Base-by-base conservation (phyloP, 1,140 invertebrate species). In the Papilio xuthus region DNA sequence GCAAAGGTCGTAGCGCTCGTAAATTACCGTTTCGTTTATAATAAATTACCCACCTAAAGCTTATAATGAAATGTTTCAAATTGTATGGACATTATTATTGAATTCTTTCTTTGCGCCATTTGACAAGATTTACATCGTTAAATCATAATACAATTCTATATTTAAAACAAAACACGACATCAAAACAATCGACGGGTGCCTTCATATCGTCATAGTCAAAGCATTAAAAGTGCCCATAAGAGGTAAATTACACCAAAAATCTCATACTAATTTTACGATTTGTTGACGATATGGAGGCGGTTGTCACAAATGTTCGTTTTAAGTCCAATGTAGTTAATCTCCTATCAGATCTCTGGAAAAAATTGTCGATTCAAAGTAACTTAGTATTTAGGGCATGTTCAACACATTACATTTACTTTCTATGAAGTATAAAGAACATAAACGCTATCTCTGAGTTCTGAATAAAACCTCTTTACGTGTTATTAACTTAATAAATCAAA, bases 1-100 rank as follows among this genome's bases (percentile, higher is more conserved):
- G 88, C 84, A 82, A 85, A 86, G 84, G 80, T 83, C 77, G 78
- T 76, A 76, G 37, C 53, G 26, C 18, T 76, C 74, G 74, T 76
- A 76, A 76, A 76, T 76, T 76, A 76, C 53, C 73, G 73, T 60
- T 76, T 76, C 73, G 73, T 60, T 60, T 32, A 41, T 76, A 76
- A 76, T 76, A 76, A 76, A 76, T 76, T 60, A 76, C 53, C 53
- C 15, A 60, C 53, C 73, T 56, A 60, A 63, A 76, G 73, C 73
- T 76, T 76, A 60, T 60, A 60, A 56, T 60, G 73, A 60, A 76
- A 60, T 76, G 50, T 28, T n/a, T 76, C 26, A 60, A 60, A 76
- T 76, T 60, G 73, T 76, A 60, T 76, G 53, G 32, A 41, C n/a
- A 76, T 56, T 76, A 12, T 63, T 63, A 63, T 63, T 63, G 26